These are phyloP conservation scores for Osmoderma eremita DNA, from an alignment of 2,888 invertebrate species.

Conservation along the genomic window DNA sequence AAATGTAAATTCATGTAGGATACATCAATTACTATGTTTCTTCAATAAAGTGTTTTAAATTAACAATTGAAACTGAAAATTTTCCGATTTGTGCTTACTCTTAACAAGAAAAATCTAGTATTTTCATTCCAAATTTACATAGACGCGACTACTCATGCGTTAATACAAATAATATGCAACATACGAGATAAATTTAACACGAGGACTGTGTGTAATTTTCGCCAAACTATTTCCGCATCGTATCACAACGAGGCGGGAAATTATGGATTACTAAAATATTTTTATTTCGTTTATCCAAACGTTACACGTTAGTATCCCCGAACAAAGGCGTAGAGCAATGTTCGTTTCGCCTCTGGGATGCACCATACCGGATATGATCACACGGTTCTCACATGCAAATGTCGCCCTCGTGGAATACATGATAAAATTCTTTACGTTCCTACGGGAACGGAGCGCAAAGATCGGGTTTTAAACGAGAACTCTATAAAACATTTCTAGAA, in stretches of 20 bases:
- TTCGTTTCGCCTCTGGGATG: constrained; percentile 8
- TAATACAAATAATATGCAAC: background rate
- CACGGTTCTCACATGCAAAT: constrained; percentile 24
- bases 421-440: constrained; percentile 27
- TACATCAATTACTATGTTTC: no score
- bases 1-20: no score
- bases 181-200: background rate
- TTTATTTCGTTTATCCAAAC: constrained; percentile 8
- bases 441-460: background rate
- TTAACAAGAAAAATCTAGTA: no score
- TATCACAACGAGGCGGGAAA: constrained; percentile 13
- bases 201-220: background rate
- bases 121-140: constrained; percentile 1
- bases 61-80: no score
- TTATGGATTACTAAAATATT: constrained; percentile 22
- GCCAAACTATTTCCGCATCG: background rate
- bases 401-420: constrained; percentile 15
- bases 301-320: background rate
- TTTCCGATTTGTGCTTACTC: no score
- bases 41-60: no score
- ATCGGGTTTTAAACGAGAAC: constrained; percentile 9
- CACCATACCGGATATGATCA: constrained; percentile 13
- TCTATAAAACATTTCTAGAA: constrained; percentile 14
- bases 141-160: background rate
- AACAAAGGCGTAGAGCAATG: constrained; percentile 9